Evolutionary conservation across 2,797 vertebrate genomes (phyloP), one percentile per base, ranked within the genome.

Genomic region (Propithecus perrieri): DNA sequence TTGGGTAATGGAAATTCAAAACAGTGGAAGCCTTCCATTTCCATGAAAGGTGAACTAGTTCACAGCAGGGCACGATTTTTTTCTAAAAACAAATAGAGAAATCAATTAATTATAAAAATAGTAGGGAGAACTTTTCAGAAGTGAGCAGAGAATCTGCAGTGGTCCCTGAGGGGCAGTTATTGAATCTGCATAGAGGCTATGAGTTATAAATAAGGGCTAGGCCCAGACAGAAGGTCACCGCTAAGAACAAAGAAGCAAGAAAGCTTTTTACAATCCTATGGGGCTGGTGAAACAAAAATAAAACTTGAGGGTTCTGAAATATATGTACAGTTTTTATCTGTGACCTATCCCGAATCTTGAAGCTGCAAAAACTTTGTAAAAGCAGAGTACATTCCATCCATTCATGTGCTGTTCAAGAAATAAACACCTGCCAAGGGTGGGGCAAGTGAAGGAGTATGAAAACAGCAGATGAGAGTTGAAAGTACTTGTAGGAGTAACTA

Each of bases 21-120:
- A 57, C 30, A 83, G 18, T n/a, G 24, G 26, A 10, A 95, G 30
- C 14, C n/a, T 71, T 53, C 63, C 12, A 14, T 89, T 94, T 92
- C 53, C 28, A 63, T 59, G 48, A 95, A 92, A 38, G 18, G 24
- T 79, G 12, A 85, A 93, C 61, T 67, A 65, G 17, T 91, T 97
- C 41, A 48, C 74, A 69, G 12, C 48, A 61, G n/a, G 43, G 30
- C 14, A 87, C 67, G 11, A 35, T 24, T 59, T 61, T 61, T 85
- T 48, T 67, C 41, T 81, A 67, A 95, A 91, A 97, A 67, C 13
- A 89, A 43, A 46, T 14, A 65, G 10, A 67, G 15, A 69, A 85
- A 10, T 4, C 35, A 65, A 80, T 76, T 41, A 76, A 59, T 74
- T 81, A 78, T 46, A 57, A 41, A 38, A 50, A 41, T 53, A 30